phyloP scores from a whole-genome alignment of 2,113 vertebrate genomes.

The Mastomys natalensis region DNA sequence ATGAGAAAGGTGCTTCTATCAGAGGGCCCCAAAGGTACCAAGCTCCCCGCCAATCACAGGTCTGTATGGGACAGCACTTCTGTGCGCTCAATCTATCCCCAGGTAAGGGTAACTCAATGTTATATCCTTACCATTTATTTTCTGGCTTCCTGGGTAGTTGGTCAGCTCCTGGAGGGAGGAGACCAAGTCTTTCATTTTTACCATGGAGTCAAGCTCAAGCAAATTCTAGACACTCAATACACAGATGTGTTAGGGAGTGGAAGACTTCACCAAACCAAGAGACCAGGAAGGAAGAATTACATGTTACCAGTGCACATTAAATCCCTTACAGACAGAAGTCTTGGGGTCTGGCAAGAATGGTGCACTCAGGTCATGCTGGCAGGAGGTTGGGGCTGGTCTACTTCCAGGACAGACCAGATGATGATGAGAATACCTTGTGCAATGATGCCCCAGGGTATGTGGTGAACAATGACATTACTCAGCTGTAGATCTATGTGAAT shows the following conservation, averaged over 20 bases:
- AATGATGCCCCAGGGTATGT: slow-evolving; percentile 2
- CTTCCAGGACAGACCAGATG: slow-evolving; percentile 37
- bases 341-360: slow-evolving; percentile 20
- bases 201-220: neutral
- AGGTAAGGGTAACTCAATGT: neutral
- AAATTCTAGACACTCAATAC: neutral
- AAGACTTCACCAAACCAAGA: slow-evolving; percentile 4
- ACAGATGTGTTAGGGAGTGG: neutral
- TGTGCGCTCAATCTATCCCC: neutral
- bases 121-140: neutral
- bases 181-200: neutral
- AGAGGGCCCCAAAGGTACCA: neutral
- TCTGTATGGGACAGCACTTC: neutral
- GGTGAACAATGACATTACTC: slow-evolving; percentile 45
- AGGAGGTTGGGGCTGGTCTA: neutral
- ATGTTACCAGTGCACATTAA: neutral
- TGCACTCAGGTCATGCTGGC: slow-evolving; percentile 34
- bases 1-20: neutral
- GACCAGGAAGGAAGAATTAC: neutral
- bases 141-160: neutral
- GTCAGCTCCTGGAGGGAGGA: neutral
- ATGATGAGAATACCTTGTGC: neutral
- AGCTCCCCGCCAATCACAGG: neutral
- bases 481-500: slow-evolving; percentile 61
- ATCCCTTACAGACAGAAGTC: slow-evolving; percentile 15